Base-by-base conservation (phyloP, 2,113 vertebrate species). In the Columba janthina region DNA sequence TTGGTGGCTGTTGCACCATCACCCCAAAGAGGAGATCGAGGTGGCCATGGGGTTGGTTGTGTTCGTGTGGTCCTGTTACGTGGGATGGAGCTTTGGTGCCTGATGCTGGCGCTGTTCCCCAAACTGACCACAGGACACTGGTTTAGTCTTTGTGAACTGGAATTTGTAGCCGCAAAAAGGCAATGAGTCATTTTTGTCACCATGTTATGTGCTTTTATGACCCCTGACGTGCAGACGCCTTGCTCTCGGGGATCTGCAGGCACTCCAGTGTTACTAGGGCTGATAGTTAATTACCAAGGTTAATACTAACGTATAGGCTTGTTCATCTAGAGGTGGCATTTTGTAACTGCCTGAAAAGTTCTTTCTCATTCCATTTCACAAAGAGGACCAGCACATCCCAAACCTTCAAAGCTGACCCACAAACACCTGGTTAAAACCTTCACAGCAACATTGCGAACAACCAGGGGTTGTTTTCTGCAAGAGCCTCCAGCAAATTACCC, bases 161-260 rank as follows among this genome's bases (percentile, higher is more conserved):
- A 1, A 4, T 51, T 81, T 62, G 36, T 10, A 61, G 83, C 74
- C 79, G 46, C n/a, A 22, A 26, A 54, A 50, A 50, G 48, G 48
- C 7, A 20, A 54, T 67, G 71, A 51, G 61, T 62, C 16, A 1
- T 67, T 64, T 66, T 46, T n/a, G 6, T 24, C 32, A 66, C n/a
- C 3, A 1, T 0, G 5, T 60, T 48, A 5, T 0, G 5, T 12
- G 58, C 15, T 6, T 2, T 1, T 14, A 4, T 0, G 0, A 18
- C 9, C 64, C 38, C 31, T 22, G 5, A 11, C 0, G 4, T 2
- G 20, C 14, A 26, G 44, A 5, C 54, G 53, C n/a, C 15, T 53
- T 28, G 40, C 56, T 54, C 73, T 79, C 62, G 6, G 58, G 64
- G 31, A 6, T 20, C 38, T 38, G 25, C n/a, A 12, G 48, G 51